Evolutionary conservation across 1,140 invertebrate species (phyloP).

Genomic region (Xylocopa sonorina): DNA sequence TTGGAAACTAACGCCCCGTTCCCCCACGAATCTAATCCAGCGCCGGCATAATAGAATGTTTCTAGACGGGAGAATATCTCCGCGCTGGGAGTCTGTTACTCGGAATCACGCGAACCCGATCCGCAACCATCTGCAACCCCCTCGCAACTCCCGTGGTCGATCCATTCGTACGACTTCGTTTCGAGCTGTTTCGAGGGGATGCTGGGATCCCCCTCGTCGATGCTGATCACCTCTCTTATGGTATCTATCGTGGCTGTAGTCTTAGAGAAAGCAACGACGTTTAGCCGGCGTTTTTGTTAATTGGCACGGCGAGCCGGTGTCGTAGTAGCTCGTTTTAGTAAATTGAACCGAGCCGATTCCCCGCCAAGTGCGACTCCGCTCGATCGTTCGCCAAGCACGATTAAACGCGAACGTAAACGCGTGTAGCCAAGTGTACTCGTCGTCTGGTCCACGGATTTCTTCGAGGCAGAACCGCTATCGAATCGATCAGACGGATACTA

Average conservation of each 20-base stretch:
- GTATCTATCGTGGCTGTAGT: no score
- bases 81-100: background rate
- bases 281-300: constrained; percentile 14
- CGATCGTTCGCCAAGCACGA: constrained; percentile 44
- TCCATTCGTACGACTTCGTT: no score
- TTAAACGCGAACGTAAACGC: constrained; percentile 8
- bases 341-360: constrained; percentile 17
- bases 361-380: constrained; percentile 12
- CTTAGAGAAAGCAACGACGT: no score
- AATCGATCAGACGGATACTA: background rate
- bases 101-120: background rate
- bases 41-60: constrained; percentile 26
- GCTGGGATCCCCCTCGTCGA: no score
- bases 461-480: background rate
- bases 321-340: constrained; percentile 34
- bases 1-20: background rate
- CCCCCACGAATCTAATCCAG: constrained; percentile 13
- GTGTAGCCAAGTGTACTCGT: background rate
- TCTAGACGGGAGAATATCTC: background rate
- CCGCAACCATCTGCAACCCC: background rate
- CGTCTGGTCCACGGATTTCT: background rate
- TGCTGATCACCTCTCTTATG: no score
- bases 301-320: constrained; percentile 26
- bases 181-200: no score
- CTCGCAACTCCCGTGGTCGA: background rate